Base-by-base conservation (phyloP, 2,113 vertebrate species). In the Oncorhynchus kisutch region DNA sequence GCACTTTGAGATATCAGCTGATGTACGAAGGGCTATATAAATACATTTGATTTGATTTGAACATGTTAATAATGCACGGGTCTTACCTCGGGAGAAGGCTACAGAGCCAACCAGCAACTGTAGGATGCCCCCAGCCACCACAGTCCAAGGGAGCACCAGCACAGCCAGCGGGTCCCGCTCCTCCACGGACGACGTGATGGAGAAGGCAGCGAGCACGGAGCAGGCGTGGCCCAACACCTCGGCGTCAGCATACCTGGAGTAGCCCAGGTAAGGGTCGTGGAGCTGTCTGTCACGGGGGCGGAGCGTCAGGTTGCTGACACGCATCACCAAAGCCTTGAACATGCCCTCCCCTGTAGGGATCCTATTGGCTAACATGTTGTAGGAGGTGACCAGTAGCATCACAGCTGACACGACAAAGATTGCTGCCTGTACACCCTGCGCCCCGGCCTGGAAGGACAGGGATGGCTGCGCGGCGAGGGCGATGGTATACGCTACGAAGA, bases 81-180 rank as follows among this genome's bases (percentile, higher is more conserved):
- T 96, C 90, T 97, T 96, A 60, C 96, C 96, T 13, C 94, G 87
- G 49, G 96, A 90, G 77, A 96, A 97, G 4, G 95, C 93, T 71
- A 97, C 92, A 0, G 91, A 94, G 18, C 95, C 95, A 0, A 91
- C 83, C 0, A 96, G 80, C 13, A 96, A 76, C 88, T 94, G 94
- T 3, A 96, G 90, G 3, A 90, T 49, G 7, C 95, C 96, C 0
- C 95, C 96, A 0, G 95, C 93, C n/a, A 92, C 91, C 68, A 96
- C 94, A 16, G 93, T 89, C 95, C 95, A 97, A 0, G 96, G 96
- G 20, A 96, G 85, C 45, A 95, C 84, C 51, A 95, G 81, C 0
- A 94, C 89, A 2, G 65, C 81, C 9, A 95, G 90, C 0, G 94
- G 94, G 54, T 84, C 66, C n/a, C 82, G 80, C 1, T 88, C 79